phyloP scores from a whole-genome alignment of 2,113 vertebrate species.

The Apteryx owenii region DNA sequence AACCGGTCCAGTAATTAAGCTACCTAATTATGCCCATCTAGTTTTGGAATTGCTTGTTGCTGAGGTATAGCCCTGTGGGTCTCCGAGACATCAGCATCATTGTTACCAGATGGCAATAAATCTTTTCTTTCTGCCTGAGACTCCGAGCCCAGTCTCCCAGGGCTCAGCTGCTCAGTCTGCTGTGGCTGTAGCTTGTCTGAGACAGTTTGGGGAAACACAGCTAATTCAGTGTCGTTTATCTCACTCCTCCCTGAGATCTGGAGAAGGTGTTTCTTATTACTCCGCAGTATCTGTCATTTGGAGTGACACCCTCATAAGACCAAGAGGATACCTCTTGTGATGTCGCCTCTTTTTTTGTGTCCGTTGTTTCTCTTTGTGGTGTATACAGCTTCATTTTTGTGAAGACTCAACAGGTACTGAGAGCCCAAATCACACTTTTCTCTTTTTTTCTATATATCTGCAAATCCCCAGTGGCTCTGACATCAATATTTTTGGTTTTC shows the following conservation, averaged over 20 bases:
- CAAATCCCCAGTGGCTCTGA: not conserved
- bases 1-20: not conserved
- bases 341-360: not conserved
- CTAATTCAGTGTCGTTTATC: constrained; percentile 46
- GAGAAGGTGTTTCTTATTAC: constrained; percentile 22
- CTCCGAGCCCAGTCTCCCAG: not conserved
- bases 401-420: not conserved
- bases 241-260: not conserved
- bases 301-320: constrained; percentile 9
- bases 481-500: not conserved
- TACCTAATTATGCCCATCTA: not conserved
- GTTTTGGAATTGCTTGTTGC: not conserved
- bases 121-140: constrained; percentile 33
- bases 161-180: constrained; percentile 57
- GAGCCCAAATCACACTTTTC: not conserved
- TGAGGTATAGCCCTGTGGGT: not conserved
- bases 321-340: not conserved
- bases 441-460: not conserved
- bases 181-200: constrained; percentile 9
- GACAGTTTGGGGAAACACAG: constrained; percentile 27
- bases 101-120: constrained; percentile 42
- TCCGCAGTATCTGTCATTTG: not conserved
- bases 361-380: not conserved
- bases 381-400: not conserved
- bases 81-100: not conserved